Conservation (phyloP, 2,888 invertebrate genomes). For the Drosophila anomalipes region DNA sequence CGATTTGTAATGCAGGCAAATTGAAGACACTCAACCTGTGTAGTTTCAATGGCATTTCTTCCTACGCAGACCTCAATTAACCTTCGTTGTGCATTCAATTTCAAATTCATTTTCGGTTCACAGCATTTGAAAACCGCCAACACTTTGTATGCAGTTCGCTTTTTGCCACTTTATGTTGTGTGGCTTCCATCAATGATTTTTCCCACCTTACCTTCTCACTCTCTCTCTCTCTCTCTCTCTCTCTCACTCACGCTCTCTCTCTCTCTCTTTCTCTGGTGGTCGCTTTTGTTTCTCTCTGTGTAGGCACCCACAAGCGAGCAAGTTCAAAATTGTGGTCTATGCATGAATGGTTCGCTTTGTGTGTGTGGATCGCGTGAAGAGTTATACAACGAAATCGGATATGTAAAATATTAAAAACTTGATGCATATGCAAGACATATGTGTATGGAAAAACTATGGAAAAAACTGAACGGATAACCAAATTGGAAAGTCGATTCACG, state of each 20-base stretch:
- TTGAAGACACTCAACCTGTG: constrained; percentile 27
- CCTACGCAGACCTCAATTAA: constrained; percentile 49
- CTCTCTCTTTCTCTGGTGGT: neutral
- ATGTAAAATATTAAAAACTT: constrained; percentile 33
- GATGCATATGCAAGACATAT: constrained; percentile 56
- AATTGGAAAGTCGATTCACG: constrained; percentile 73
- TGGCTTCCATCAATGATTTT: constrained; percentile 73
- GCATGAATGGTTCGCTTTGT: constrained; percentile 66
- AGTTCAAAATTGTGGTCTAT: constrained; percentile 54
- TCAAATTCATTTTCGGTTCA: constrained; percentile 32
- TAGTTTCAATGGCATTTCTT: constrained; percentile 18
- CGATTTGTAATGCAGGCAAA: neutral
- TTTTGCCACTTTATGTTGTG: constrained; percentile 28
- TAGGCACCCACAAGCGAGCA: constrained; percentile 36
- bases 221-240: neutral
- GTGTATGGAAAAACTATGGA: constrained; percentile 35
- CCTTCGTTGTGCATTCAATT: constrained; percentile 50
- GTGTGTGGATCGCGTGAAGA: constrained; percentile 69
- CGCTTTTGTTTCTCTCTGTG: neutral
- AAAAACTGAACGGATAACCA: constrained; percentile 50
- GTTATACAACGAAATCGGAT: constrained; percentile 59
- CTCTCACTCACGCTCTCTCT: constrained; percentile 12
- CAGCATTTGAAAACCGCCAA: constrained; percentile 28
- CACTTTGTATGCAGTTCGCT: constrained; percentile 15
- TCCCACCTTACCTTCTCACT: constrained; percentile 18